Conservation (phyloP, 2,888 invertebrate species). For the Cephus runcator region DNA sequence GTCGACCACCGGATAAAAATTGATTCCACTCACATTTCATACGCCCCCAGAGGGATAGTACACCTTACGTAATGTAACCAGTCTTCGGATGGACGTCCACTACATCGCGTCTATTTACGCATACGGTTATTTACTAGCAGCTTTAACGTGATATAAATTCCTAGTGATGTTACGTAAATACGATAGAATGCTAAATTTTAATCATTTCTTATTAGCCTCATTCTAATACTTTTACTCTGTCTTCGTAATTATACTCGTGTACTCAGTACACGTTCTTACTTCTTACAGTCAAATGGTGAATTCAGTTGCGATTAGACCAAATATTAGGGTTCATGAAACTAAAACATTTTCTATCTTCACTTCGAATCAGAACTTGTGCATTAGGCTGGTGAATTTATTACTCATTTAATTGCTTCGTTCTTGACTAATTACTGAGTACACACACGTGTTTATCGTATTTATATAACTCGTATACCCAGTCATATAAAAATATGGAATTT, state of each 20-base stretch:
- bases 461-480: background rate
- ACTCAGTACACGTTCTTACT: background rate
- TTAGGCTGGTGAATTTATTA: background rate
- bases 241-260: background rate
- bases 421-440: background rate
- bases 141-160: background rate
- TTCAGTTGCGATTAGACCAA: background rate
- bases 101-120: slow-evolving; percentile 5
- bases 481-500: background rate
- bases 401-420: background rate
- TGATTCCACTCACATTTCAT: slow-evolving; percentile 39
- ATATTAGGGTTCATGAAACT: background rate
- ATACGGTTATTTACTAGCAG: background rate
- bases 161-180: background rate
- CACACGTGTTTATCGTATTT: background rate
- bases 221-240: background rate
- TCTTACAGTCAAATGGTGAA: background rate
- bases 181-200: background rate
- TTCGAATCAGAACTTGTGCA: background rate
- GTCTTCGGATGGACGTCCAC: slow-evolving; percentile 21
- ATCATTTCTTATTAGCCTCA: background rate
- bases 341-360: background rate
- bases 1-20: slow-evolving; percentile 36
- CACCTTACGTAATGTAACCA: slow-evolving; percentile 43
- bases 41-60: slow-evolving; percentile 26